A percentile compares a stretch with the other conserved stretches of the same genome.
Conservation (phyloP, 2,888 invertebrate species). For the Nudaria mundana region DNA sequence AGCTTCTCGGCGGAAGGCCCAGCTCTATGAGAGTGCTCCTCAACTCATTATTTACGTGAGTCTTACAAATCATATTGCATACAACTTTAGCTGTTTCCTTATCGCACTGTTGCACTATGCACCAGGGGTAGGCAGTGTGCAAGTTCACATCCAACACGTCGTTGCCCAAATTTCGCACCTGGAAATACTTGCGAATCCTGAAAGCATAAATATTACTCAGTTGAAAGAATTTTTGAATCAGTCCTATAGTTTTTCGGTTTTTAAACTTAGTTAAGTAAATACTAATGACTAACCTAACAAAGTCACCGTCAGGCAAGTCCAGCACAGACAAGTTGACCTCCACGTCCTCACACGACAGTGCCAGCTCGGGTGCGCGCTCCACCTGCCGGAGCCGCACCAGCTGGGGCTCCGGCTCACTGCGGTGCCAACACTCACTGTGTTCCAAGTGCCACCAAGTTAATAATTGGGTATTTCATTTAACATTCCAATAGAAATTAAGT, state of each 20-base stretch:
- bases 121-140: constrained; percentile 42
- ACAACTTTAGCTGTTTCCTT: too few relatives aligned
- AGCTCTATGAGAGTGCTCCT: constrained; percentile 11
- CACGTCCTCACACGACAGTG: constrained; percentile 31
- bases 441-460: too few relatives aligned
- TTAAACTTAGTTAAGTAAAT: too few relatives aligned
- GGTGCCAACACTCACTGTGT: constrained; percentile 47
- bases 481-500: too few relatives aligned
- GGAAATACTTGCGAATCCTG: constrained; percentile 55
- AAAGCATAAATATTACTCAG: constrained; percentile 36
- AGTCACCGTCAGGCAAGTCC: constrained; percentile 37
- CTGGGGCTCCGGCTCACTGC: constrained; percentile 37
- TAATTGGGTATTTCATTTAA: too few relatives aligned
- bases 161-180: constrained; percentile 45
- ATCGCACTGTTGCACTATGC: too few relatives aligned
- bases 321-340: constrained; percentile 48
- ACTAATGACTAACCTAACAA: constrained; percentile 37
- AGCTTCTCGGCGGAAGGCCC: constrained; percentile 38
- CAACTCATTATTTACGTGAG: too few relatives aligned
- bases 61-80: too few relatives aligned
- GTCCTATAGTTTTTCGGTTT: too few relatives aligned
- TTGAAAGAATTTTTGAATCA: background rate
- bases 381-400: constrained; percentile 31
- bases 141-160: constrained; percentile 35
- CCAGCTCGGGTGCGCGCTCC: constrained; percentile 28